Percentiles rank a stretch among this genome's conserved stretches.
phyloP scores from a whole-genome alignment of 2,113 vertebrate genomes.

The Crypturellus undulatus region DNA sequence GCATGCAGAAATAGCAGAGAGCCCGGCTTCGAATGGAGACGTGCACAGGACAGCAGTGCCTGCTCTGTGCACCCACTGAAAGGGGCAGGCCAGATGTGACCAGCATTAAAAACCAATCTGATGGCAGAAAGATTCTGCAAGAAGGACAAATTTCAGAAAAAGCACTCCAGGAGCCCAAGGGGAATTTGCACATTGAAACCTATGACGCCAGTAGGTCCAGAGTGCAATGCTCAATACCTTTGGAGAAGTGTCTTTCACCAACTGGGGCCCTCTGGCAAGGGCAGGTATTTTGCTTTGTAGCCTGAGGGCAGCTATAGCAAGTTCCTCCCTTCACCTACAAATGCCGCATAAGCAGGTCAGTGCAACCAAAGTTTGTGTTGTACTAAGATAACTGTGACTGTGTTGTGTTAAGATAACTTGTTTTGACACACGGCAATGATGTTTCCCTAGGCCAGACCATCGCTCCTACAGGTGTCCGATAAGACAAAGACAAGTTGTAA shows the following conservation, averaged over 20 bases:
- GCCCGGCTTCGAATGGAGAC: background rate
- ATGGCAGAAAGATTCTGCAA: rapidly evolving
- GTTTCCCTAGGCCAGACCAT: background rate
- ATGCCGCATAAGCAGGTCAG: background rate
- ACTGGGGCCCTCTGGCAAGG: rapidly evolving
- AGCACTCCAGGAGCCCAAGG: background rate
- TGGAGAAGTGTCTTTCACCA: background rate
- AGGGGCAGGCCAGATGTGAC: background rate
- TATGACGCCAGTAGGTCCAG: too few relatives aligned
- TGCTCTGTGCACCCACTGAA: background rate
- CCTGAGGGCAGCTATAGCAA: rapidly evolving
- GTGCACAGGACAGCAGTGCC: background rate
- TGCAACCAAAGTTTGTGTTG: background rate
- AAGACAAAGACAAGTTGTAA: slow-evolving; percentile 33
- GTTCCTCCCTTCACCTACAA: background rate
- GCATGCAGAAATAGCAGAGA: background rate
- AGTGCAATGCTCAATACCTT: rapidly evolving
- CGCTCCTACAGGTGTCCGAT: slow-evolving; percentile 2
- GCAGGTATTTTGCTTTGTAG: rapidly evolving
- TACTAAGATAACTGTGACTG: background rate
- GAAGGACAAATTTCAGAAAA: background rate
- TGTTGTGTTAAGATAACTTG: background rate
- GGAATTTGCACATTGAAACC: background rate
- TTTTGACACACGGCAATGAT: background rate
- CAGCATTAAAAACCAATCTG: background rate